Evolutionary conservation across 1,140 invertebrate genomes (phyloP).

Genomic region (Orussus abietinus): DNA sequence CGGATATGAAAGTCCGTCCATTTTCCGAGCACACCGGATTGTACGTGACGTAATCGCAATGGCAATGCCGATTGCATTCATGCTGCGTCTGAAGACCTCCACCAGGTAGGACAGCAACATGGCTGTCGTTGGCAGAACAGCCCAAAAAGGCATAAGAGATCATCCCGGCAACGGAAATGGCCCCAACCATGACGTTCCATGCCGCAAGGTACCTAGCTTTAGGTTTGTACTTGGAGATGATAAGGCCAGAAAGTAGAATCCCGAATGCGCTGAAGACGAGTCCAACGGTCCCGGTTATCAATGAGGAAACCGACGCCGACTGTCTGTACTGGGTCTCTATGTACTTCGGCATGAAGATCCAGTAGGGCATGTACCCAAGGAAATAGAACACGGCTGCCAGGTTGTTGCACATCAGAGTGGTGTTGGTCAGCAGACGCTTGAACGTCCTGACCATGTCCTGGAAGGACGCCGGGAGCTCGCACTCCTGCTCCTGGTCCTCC

Average conservation of each 20-base stretch:
- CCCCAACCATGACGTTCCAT: slow-evolving; percentile 70
- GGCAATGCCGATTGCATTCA: slow-evolving; percentile 62
- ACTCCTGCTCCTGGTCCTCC: slow-evolving; percentile 33
- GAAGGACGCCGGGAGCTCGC: slow-evolving; percentile 50
- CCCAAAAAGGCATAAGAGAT: slow-evolving; percentile 67
- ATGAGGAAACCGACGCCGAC: slow-evolving; percentile 64
- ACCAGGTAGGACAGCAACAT: slow-evolving; percentile 49
- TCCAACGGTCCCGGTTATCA: slow-evolving; percentile 68
- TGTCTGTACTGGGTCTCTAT: slow-evolving; percentile 72
- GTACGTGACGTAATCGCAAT: slow-evolving; percentile 65
- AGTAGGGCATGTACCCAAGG: slow-evolving; percentile 70
- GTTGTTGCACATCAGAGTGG: slow-evolving; percentile 66
- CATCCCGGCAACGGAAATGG: slow-evolving; percentile 62
- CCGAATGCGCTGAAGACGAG: slow-evolving; percentile 70
- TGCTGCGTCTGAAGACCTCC: slow-evolving; percentile 49
- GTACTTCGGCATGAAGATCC: slow-evolving; percentile 74
- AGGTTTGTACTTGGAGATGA: slow-evolving; percentile 69
- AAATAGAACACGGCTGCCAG: slow-evolving; percentile 66
- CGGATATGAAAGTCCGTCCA: slow-evolving; percentile 63
- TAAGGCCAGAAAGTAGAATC: slow-evolving; percentile 63
- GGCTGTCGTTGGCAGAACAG: slow-evolving; percentile 60
- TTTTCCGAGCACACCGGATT: slow-evolving; percentile 65
- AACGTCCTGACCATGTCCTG: slow-evolving; percentile 62
- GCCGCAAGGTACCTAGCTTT: slow-evolving; percentile 64
- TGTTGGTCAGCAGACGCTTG: slow-evolving; percentile 61